Evolutionary conservation across 2,888 invertebrate genomes (phyloP).

Genomic region (Ceratothoa steindachneri): DNA sequence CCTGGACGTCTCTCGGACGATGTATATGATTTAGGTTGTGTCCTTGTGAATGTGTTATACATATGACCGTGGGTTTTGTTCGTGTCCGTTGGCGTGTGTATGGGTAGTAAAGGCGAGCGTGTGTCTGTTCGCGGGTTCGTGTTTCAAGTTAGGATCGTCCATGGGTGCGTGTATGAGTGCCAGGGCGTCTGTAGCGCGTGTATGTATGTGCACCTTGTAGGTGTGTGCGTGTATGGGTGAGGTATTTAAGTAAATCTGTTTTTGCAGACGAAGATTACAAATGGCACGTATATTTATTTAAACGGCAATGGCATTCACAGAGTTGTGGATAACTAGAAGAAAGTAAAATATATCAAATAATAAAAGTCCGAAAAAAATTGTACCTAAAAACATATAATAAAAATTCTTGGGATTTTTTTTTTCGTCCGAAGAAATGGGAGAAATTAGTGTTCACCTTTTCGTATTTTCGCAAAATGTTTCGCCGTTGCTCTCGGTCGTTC

Average conservation of each 20-base stretch:
- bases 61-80: too few relatives aligned
- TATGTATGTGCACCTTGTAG: not conserved
- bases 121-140: too few relatives aligned
- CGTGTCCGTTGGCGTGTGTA: too few relatives aligned
- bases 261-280: not conserved
- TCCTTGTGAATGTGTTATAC: too few relatives aligned
- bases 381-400: not conserved
- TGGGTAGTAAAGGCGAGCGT: too few relatives aligned
- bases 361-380: not conserved
- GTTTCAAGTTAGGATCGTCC: too few relatives aligned
- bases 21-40: too few relatives aligned
- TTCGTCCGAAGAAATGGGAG: not conserved
- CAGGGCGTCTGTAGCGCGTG: not conserved
- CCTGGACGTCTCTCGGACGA: too few relatives aligned
- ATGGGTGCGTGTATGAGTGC: too few relatives aligned
- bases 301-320: too few relatives aligned
- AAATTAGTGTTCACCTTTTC: not conserved
- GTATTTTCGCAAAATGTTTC: not conserved
- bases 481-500: not conserved
- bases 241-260: not conserved
- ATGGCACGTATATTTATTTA: not conserved
- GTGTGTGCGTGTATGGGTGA: conserved; percentile 5
- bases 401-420: not conserved
- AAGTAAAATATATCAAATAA: not conserved
- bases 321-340: too few relatives aligned